phyloP scores from a whole-genome alignment of 2,113 vertebrate genomes.

The Suricata suricatta region DNA sequence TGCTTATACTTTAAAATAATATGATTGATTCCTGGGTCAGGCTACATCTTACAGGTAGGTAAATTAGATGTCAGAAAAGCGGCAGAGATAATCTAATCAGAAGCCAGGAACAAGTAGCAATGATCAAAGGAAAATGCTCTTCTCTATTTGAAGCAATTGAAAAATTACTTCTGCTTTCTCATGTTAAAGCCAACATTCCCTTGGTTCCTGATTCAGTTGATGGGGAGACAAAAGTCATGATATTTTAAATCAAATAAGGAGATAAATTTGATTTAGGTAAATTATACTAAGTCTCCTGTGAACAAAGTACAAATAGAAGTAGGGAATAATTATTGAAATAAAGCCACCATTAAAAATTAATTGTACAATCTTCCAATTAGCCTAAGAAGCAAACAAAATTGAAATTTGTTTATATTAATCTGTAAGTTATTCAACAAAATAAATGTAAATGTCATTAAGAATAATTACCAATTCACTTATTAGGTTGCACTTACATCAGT shows the following conservation, averaged over 20 bases:
- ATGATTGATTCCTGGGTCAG: background rate
- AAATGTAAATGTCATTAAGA: conserved; percentile 11
- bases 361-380: background rate
- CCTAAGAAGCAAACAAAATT: background rate
- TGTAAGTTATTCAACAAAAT: background rate
- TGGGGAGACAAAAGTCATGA: accelerated
- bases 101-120: background rate
- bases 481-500: background rate
- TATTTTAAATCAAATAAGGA: accelerated
- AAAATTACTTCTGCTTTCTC: background rate
- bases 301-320: background rate
- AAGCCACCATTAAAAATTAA: conserved; percentile 1
- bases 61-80: background rate
- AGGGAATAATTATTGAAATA: conserved; percentile 22
- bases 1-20: background rate
- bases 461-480: conserved; percentile 9
- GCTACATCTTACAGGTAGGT: background rate
- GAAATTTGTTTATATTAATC: background rate
- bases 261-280: background rate
- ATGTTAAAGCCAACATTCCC: accelerated
- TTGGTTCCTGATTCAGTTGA: accelerated
- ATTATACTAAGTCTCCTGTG: background rate
- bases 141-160: background rate
- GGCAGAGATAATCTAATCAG: background rate
- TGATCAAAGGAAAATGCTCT: background rate